Evolutionary conservation across 2,888 invertebrate genomes (phyloP).

Genomic region (Malthinus flaveolus): DNA sequence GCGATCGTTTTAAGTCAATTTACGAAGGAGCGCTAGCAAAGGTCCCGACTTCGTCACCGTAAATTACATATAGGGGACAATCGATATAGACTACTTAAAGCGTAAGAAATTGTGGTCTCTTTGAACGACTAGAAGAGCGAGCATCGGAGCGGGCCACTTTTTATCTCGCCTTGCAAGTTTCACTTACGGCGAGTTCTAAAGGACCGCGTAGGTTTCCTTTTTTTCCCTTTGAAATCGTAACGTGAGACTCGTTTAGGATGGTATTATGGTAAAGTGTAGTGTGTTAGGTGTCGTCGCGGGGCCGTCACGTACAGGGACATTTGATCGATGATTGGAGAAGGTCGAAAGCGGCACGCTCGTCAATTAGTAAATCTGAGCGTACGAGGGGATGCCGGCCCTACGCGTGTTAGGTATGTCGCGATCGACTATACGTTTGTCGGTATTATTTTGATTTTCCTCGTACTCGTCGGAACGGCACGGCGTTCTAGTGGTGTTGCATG

Average conservation of each 20-base stretch:
- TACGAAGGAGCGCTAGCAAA: constrained; percentile 30
- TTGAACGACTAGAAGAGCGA: constrained; percentile 37
- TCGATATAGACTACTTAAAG: constrained; percentile 33
- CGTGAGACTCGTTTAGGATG: constrained; percentile 6
- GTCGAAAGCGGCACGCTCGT: constrained; percentile 35
- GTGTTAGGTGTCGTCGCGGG: constrained; percentile 40
- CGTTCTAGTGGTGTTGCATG: constrained; percentile 33
- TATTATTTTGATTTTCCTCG: neutral
- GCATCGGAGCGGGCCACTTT: neutral
- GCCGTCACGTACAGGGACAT: constrained; percentile 39
- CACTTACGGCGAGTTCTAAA: constrained; percentile 1
- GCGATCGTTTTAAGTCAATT: constrained; percentile 34
- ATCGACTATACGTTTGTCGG: constrained; percentile 2
- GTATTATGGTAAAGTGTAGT: constrained; percentile 32
- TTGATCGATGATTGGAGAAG: constrained; percentile 43
- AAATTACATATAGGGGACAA: constrained; percentile 27
- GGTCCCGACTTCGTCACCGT: constrained; percentile 28
- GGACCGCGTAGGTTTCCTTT: neutral
- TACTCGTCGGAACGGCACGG: neutral
- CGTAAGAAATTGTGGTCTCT: constrained; percentile 41
- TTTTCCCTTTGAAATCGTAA: constrained; percentile 8
- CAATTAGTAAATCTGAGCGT: constrained; percentile 38
- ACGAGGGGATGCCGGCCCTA: constrained; percentile 23
- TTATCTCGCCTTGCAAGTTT: neutral
- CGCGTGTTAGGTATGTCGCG: constrained; percentile 1